Conservation (phyloP, 35 echinoderm and acorn worm species). For the Chiridota heheva region DNA sequence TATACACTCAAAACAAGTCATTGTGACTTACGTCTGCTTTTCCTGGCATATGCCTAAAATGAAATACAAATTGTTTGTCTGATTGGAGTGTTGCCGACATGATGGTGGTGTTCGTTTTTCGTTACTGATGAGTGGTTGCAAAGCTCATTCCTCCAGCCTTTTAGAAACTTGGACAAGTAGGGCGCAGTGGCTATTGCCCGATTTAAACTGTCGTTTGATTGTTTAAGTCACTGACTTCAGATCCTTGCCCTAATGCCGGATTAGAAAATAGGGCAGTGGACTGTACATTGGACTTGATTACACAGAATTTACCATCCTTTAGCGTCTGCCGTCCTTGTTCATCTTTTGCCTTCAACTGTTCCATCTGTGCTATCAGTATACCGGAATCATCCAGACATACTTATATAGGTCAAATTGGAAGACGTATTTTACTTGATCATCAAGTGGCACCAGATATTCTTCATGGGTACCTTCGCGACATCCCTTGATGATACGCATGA, state of each 20-base stretch:
- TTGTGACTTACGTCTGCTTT: no score
- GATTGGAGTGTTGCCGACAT: slow-evolving; percentile 7
- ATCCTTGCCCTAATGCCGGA: slow-evolving; percentile 30
- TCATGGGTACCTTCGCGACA: not conserved
- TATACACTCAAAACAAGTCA: no score
- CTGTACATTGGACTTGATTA: not conserved
- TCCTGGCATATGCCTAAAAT: no score
- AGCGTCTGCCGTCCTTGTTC: slow-evolving; percentile 40
- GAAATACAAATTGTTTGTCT: slow-evolving; percentile 23
- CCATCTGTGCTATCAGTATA: slow-evolving; percentile 53
- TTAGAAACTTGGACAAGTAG: slow-evolving; percentile 11
- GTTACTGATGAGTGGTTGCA: slow-evolving; percentile 2
- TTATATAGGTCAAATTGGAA: slow-evolving; percentile 60
- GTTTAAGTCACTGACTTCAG: slow-evolving; percentile 26
- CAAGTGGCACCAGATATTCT: not conserved
- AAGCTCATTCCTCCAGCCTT: slow-evolving; percentile 16
- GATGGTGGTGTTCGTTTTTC: slow-evolving; percentile 13
- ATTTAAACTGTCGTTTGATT: slow-evolving; percentile 35
- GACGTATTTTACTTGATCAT: slow-evolving; percentile 38
- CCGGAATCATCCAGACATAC: slow-evolving; percentile 54
- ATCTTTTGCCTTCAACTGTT: slow-evolving; percentile 35
- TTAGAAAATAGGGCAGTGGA: slow-evolving; percentile 18
- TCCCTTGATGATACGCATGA: slow-evolving; percentile 22
- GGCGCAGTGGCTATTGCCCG: slow-evolving; percentile 22
- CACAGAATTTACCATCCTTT: slow-evolving; percentile 43